Percentiles rank a stretch among this genome's conserved stretches.
phyloP scores from a whole-genome alignment of 2,113 vertebrate genomes.

The Oreochromis spilurus region DNA sequence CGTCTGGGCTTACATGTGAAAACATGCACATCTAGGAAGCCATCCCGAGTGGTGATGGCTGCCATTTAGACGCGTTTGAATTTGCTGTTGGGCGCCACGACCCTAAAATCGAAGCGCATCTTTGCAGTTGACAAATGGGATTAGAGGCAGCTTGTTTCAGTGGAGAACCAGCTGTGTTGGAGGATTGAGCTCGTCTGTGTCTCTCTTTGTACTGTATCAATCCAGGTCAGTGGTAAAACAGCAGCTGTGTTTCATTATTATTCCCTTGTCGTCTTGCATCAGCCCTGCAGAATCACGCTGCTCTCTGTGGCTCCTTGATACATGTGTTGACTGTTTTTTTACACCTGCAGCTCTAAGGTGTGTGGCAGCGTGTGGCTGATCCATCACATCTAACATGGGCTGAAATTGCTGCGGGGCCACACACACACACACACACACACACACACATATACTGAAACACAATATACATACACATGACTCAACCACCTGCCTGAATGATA shows the following conservation, averaged over 20 bases:
- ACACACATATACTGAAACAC: neutral
- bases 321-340: constrained; percentile 11
- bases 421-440: neutral
- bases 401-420: constrained; percentile 11
- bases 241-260: constrained; percentile 48
- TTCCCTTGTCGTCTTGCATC: constrained; percentile 36
- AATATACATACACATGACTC: neutral
- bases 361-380: constrained; percentile 1
- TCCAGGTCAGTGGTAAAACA: constrained; percentile 42
- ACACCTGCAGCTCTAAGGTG: constrained; percentile 37
- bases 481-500: neutral
- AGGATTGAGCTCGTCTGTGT: constrained; percentile 27
- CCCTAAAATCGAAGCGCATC: constrained; percentile 21
- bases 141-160: constrained; percentile 26
- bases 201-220: constrained; percentile 29
- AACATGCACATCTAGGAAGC: neutral
- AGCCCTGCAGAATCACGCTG: neutral
- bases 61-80: neutral
- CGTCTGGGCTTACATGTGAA: neutral
- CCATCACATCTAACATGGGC: constrained; percentile 31
- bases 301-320: neutral
- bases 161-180: neutral
- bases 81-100: neutral
- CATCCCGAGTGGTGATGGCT: neutral
- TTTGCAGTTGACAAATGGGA: constrained; percentile 53